phyloP scores from a whole-genome alignment of 2,797 vertebrate species.

The Sphenodon punctatus region DNA sequence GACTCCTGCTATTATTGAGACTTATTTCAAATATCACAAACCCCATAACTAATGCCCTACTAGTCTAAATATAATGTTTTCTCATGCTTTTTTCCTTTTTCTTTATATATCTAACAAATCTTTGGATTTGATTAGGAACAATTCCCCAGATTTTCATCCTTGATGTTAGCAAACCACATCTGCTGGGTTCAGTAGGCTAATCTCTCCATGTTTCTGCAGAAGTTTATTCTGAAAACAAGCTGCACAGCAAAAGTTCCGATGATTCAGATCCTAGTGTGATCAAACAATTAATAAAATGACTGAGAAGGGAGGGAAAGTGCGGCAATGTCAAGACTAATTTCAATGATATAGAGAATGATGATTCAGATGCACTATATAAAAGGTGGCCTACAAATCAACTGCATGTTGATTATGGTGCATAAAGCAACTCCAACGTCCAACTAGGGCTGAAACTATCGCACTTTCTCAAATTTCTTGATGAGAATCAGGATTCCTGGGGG shows the following conservation, averaged over 20 bases:
- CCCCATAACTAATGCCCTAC: neutral
- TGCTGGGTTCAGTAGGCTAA: neutral
- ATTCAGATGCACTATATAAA: neutral
- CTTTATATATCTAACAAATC: neutral
- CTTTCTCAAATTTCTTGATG: too few species aligned
- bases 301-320: neutral
- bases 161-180: neutral
- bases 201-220: neutral
- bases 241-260: fast-evolving
- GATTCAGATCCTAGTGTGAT: neutral
- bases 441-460: too few species aligned
- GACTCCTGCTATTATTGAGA: neutral
- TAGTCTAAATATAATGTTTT: neutral
- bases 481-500: too few species aligned
- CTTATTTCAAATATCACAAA: neutral
- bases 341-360: neutral
- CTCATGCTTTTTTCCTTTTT: neutral
- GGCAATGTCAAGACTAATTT: neutral
- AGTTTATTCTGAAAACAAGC: fast-evolving
- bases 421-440: neutral
- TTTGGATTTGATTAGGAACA: neutral
- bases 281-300: neutral
- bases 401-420: neutral
- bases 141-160: neutral
- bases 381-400: fast-evolving